Evolutionary conservation across 2,797 vertebrate species (phyloP).

Genomic region (Lacerta bilineata): DNA sequence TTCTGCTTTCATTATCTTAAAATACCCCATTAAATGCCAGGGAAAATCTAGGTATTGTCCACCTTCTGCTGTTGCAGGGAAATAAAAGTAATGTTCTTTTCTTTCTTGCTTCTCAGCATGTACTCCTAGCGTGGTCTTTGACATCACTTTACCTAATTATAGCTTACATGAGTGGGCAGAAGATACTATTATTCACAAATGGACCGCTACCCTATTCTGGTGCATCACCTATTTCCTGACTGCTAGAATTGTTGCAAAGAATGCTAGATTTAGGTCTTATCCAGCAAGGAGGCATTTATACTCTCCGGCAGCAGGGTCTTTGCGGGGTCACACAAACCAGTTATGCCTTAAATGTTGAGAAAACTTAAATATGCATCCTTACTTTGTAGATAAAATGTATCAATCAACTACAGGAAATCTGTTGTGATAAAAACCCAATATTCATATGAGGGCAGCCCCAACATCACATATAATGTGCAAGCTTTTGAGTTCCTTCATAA

Average conservation of each 20-base stretch:
- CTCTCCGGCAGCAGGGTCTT: background rate
- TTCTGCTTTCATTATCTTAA: background rate
- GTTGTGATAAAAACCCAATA: background rate
- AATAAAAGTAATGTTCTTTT: background rate
- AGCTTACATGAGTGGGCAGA: background rate
- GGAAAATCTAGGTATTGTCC: background rate
- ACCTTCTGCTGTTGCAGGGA: background rate
- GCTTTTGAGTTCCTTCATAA: too few relatives aligned
- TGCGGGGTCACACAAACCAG: background rate
- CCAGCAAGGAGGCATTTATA: background rate
- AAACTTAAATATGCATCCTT: background rate
- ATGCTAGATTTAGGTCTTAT: background rate
- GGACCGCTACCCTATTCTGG: background rate
- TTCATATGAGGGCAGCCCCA: too few relatives aligned
- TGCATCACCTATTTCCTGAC: background rate
- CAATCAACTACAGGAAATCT: background rate
- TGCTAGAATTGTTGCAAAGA: background rate
- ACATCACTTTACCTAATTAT: background rate
- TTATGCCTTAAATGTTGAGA: background rate
- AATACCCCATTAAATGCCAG: background rate
- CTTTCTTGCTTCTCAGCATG: background rate
- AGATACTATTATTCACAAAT: background rate
- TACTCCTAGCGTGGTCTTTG: background rate
- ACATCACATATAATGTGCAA: too few relatives aligned
- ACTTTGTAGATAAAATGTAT: background rate